These are phyloP conservation scores for Drosophila meridionalis DNA, from an alignment of 2,888 invertebrate genomes.

Conservation along the genomic window DNA sequence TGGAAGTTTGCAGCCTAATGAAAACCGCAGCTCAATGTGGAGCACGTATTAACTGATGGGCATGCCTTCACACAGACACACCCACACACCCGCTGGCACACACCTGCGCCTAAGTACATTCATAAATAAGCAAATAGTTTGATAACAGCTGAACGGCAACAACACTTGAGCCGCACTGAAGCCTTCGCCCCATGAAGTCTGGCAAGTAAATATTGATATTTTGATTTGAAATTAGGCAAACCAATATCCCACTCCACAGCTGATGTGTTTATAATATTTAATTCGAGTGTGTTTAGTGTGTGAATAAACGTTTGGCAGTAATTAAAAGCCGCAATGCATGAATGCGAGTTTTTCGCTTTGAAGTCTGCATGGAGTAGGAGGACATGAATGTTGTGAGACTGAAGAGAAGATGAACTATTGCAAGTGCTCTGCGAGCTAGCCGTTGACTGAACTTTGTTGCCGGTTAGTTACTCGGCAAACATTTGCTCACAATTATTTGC, in stretches of 20 bases:
- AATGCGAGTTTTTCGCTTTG: slow-evolving; percentile 60
- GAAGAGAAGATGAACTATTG: slow-evolving; percentile 33
- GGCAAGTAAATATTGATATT: slow-evolving; percentile 66
- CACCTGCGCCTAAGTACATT: slow-evolving; percentile 17
- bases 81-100: slow-evolving; percentile 4
- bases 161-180: slow-evolving; percentile 40
- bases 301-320: slow-evolving; percentile 31
- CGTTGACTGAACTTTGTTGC: slow-evolving; percentile 41
- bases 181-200: slow-evolving; percentile 5
- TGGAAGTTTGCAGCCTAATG: slow-evolving; percentile 4
- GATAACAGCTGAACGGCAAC: slow-evolving; percentile 46
- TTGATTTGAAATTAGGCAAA: slow-evolving; percentile 64
- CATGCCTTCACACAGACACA: slow-evolving; percentile 20
- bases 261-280: slow-evolving; percentile 9
- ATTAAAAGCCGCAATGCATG: slow-evolving; percentile 59
- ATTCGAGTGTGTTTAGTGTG: slow-evolving; percentile 2
- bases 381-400: slow-evolving; percentile 7
- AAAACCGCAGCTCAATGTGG: slow-evolving; percentile 22
- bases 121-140: slow-evolving; percentile 65
- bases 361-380: slow-evolving; percentile 39
- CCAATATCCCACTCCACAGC: slow-evolving; percentile 37
- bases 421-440: slow-evolving; percentile 33
- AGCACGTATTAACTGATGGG: slow-evolving; percentile 43
- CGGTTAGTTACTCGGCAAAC: slow-evolving; percentile 50
- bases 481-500: slow-evolving; percentile 72